phyloP scores from a whole-genome alignment of 2,888 invertebrate genomes.

The Melinopterus prodromus region DNA sequence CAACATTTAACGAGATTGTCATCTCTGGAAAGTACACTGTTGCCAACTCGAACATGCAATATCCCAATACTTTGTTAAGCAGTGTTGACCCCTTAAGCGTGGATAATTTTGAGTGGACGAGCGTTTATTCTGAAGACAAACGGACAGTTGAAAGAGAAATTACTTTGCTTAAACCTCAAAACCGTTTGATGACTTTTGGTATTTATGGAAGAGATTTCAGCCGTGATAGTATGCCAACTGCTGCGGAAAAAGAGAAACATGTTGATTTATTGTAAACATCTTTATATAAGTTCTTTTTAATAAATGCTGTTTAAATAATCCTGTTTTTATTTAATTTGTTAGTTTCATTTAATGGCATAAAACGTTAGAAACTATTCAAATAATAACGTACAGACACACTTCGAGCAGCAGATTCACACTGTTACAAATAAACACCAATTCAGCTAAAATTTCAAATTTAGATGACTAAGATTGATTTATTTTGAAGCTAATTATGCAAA shows the following conservation, averaged over 20 bases:
- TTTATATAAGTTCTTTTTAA: too few species aligned
- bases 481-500: too few species aligned
- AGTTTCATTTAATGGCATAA: too few species aligned
- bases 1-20: conserved; percentile 61
- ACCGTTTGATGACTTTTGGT: conserved; percentile 62
- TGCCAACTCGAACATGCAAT: conserved; percentile 59
- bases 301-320: too few species aligned
- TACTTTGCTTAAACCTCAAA: conserved; percentile 58
- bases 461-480: too few species aligned
- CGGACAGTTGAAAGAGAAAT: conserved; percentile 43
- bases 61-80: conserved; percentile 63
- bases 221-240: conserved; percentile 54
- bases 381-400: too few species aligned
- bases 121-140: conserved; percentile 30
- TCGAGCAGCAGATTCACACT: too few species aligned
- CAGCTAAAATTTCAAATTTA: too few species aligned
- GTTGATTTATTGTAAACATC: neutral
- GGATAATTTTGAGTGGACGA: conserved; percentile 53
- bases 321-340: too few species aligned
- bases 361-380: too few species aligned
- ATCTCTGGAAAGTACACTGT: conserved; percentile 61
- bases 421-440: too few species aligned
- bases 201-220: conserved; percentile 65
- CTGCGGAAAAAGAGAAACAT: neutral
- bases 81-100: conserved; percentile 63